Base-by-base conservation (phyloP, 2,113 vertebrate species). In the Crotalus helleri region DNA sequence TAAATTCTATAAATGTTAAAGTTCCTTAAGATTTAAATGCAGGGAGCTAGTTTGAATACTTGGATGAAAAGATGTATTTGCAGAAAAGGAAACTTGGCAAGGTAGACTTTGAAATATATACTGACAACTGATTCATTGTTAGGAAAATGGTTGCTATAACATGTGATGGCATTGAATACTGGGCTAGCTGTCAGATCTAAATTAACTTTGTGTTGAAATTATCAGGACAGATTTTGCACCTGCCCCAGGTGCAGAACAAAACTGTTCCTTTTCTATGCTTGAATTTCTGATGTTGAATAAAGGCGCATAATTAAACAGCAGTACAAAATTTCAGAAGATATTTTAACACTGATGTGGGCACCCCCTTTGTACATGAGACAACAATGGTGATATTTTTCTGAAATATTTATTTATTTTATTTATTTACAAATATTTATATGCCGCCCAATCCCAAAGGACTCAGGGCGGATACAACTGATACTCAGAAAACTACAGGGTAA, bases 11-110 rank as follows among this genome's bases (percentile, higher is more conserved):
- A 24, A 57, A 88, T 39, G 51, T 61, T 39, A 51, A 39, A 61
- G 13, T 55, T 44, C 88, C 26, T 51, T 90, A 53, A 53, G 74
- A 29, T 29, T 88, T 90, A 59, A 26, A 89, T 92, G 54, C 61
- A 89, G 59, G 74, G 23, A 87, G 24, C 21, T 74, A 85, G 74
- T 26, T 54, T 53, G n/a, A 89, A 64, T 59, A 87, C 12, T 53
- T 26, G 5, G 64, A 58, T 0, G 0, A 69, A 54, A 46, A 0
- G 0, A 51, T 0, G 0, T 46, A 49, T n/a, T 1, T 0, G 57
- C 46, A 13, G 90, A 91, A 89, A 90, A 12, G 26, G 58, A 88
- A 92, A 93, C 21, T 5, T 93, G 89, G 58, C 59, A 89, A 94
- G 90, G 3, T 85, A 33, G 21, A 85, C 0, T 0, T 87, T 33